Base-by-base conservation (phyloP, 2,888 invertebrate genomes). In the Drosophila recens region DNA sequence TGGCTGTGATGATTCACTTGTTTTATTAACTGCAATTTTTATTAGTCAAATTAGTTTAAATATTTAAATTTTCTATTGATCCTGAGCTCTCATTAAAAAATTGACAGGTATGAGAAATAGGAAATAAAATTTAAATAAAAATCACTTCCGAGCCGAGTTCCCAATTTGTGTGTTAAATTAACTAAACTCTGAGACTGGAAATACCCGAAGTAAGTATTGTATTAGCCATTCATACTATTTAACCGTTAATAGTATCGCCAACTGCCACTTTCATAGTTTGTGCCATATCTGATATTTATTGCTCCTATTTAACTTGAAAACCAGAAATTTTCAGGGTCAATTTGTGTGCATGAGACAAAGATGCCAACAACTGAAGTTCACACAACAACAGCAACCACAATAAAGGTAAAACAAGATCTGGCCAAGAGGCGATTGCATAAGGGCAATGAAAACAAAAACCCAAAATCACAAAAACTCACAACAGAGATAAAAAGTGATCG, bases 261-360 rank as follows among this genome's bases (percentile, higher is more conserved):
- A 5, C 42, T 49, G 13, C 38, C 42, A 38, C 27, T 36, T 11
- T 20, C 30, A 17, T n/a, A 36, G 56, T 48, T 70, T 79, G 71
- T 79, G 67, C 54, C 67, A 76, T 53, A 49, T 54, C 23, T 53
- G 13, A 40, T 57, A 11, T 75, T 62, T 71, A 56, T 48, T 78
- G 72, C 72, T 72, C 80, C 73, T 73, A 75, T 78, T 75, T 67
- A 75, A 40, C 49, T 61, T 48, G 63, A 85, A 90, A 90, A 90
- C 91, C 90, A 80, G 90, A 90, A 80, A 80, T 84, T 87, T 90
- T 91, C 91, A 90, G 81, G 90, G 90, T 82, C 90, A 91, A 89
- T 69, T 63, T 70, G 43, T 46, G 56, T 79, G 85, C 82, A 76
- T 67, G 72, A 67, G 72, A 57, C 69, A 80, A 72, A 66, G 56